A percentile compares a stretch with the other conserved stretches of the same genome.
phyloP scores from a whole-genome alignment of 2,113 vertebrate genomes.

The Otus sunia region DNA sequence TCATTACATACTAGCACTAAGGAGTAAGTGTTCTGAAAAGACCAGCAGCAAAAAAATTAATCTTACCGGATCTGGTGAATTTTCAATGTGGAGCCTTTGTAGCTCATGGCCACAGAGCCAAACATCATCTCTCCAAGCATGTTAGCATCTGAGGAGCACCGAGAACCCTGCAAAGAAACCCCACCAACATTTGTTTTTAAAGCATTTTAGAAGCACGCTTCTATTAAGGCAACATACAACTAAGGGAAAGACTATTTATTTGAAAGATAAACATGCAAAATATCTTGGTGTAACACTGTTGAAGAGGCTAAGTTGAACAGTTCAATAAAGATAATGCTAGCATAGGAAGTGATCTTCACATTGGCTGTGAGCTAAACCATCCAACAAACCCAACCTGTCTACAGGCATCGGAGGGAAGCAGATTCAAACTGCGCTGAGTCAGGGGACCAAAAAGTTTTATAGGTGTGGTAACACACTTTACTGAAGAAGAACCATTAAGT shows the following conservation, averaged over 20 bases:
- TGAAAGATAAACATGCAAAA: not conserved
- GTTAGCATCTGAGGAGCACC: slow-evolving; percentile 91
- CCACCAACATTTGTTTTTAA: not conserved
- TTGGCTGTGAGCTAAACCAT: not conserved
- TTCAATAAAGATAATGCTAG: not conserved
- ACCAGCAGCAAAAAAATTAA: not conserved
- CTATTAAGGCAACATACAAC: not conserved
- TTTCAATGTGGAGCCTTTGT: slow-evolving; percentile 97
- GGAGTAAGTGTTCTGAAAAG: not conserved
- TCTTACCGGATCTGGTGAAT: slow-evolving; percentile 96
- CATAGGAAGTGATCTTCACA: not conserved
- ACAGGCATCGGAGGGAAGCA: not conserved
- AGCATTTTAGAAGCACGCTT: not conserved
- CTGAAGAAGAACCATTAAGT: not conserved
- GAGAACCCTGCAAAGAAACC: slow-evolving; percentile 77
- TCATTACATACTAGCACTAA: not conserved
- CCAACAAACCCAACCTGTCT: not conserved
- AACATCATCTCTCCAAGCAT: slow-evolving; percentile 99
- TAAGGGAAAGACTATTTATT: not conserved
- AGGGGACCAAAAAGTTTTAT: not conserved
- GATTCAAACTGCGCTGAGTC: not conserved
- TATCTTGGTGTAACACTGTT: not conserved
- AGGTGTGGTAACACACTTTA: not conserved
- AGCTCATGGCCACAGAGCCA: slow-evolving; percentile 98
- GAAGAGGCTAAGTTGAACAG: not conserved